Conservation (phyloP, 2,113 vertebrate species). For the Pipa parva region DNA sequence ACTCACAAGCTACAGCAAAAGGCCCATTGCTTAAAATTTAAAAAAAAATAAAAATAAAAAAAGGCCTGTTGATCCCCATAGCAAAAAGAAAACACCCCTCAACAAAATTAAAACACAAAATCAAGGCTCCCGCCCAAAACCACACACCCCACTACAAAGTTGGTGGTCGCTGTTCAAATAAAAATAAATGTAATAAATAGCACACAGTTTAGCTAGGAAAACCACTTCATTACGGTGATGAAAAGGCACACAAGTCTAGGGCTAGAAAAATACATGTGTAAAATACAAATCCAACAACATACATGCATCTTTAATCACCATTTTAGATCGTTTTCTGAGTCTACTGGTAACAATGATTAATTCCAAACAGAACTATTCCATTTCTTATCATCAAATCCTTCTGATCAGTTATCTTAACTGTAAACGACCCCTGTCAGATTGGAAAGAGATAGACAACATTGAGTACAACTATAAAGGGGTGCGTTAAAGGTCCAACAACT, state of each 20-base stretch:
- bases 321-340: conserved; percentile 96
- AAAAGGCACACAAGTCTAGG: conserved; percentile 92
- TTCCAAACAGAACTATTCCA: conserved; percentile 93
- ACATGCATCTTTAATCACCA: conserved; percentile 99
- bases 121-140: conserved; percentile 61
- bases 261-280: conserved; percentile 74
- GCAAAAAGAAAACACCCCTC: conserved; percentile 86
- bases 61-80: conserved; percentile 73
- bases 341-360: conserved; percentile 96
- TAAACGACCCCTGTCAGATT: conserved; percentile 97
- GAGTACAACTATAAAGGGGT: conserved; percentile 76
- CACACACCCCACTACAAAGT: conserved; percentile 61
- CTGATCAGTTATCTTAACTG: conserved; percentile 96
- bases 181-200: conserved; percentile 66
- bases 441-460: conserved; percentile 98
- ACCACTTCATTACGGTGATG: conserved; percentile 96
- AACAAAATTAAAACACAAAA: conserved; percentile 60
- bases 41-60: too few relatives aligned
- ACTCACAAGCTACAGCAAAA: conserved; percentile 79
- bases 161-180: conserved; percentile 77
- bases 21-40: background rate
- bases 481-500: conserved; percentile 2
- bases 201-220: conserved; percentile 98
- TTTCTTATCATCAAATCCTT: conserved; percentile 90
- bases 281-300: conserved; percentile 78